Conservation (phyloP, 2,113 vertebrate species). For the Notarius quadriscutis region DNA sequence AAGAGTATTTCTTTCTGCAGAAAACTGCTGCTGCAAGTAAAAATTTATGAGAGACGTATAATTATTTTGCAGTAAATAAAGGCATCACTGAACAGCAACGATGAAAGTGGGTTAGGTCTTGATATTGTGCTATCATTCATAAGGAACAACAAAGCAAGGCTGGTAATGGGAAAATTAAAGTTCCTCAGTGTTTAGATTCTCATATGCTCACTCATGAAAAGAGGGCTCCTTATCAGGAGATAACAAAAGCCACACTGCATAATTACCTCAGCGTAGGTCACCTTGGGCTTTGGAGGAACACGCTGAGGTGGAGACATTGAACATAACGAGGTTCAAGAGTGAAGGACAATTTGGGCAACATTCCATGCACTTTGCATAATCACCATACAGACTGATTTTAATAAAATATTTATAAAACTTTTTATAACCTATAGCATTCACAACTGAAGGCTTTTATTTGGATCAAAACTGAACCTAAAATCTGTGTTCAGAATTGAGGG, state of each 20-base stretch:
- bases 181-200: conserved; percentile 56
- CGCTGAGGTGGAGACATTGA: conserved; percentile 16
- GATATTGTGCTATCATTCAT: conserved; percentile 57
- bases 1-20: conserved; percentile 12
- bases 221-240: conserved; percentile 59
- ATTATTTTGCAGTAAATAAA: conserved; percentile 60
- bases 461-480: not conserved
- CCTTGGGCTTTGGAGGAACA: conserved; percentile 54
- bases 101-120: conserved; percentile 56
- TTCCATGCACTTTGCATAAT: conserved; percentile 54
- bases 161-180: conserved; percentile 65
- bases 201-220: conserved; percentile 56
- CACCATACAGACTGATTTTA: conserved; percentile 30
- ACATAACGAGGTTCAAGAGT: conserved; percentile 36
- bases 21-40: not conserved
- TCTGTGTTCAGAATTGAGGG: not conserved
- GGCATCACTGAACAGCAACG: conserved; percentile 34
- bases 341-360: conserved; percentile 40
- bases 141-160: conserved; percentile 62
- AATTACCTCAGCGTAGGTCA: conserved; percentile 66
- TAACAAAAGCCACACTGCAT: conserved; percentile 57
- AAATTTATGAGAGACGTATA: conserved; percentile 43
- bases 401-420: conserved; percentile 34
- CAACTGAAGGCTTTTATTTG: conserved; percentile 34
- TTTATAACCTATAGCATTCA: conserved; percentile 30